Conservation (phyloP, 1,140 invertebrate genomes). For the Drosophila lacertosa region DNA sequence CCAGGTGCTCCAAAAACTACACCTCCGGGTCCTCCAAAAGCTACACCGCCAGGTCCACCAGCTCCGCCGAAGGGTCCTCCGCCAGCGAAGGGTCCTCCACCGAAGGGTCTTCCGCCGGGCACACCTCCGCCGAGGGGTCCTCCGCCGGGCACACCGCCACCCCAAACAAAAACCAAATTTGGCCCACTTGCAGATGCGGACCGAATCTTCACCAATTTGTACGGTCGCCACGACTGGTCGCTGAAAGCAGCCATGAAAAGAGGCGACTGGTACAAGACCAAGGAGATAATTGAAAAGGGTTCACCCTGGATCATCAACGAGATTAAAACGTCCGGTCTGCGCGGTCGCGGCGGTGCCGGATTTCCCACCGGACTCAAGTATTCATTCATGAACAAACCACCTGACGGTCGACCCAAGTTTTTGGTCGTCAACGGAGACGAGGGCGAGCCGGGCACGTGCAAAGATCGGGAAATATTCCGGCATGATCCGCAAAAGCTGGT, state of each 20-base stretch:
- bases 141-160: constrained; percentile 65
- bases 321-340: constrained; percentile 89
- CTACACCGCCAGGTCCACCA: background rate
- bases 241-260: constrained; percentile 67
- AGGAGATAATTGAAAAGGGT: constrained; percentile 62
- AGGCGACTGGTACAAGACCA: constrained; percentile 75
- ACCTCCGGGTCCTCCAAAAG: background rate
- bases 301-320: constrained; percentile 85
- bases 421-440: constrained; percentile 92
- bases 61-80: constrained; percentile 25
- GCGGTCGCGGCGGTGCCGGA: constrained; percentile 91
- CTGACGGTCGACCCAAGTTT: constrained; percentile 89
- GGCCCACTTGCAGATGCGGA: constrained; percentile 63
- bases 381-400: constrained; percentile 88
- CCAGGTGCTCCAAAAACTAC: background rate
- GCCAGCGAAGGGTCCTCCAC: constrained; percentile 25
- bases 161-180: constrained; percentile 69
- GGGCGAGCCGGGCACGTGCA: constrained; percentile 92
- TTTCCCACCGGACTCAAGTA: constrained; percentile 92
- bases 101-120: constrained; percentile 43
- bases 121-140: constrained; percentile 28
- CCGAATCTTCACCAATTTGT: constrained; percentile 71
- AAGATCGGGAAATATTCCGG: constrained; percentile 91
- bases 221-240: constrained; percentile 71
- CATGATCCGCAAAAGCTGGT: constrained; percentile 91